These are phyloP conservation scores for Phyllotreta cruciferae DNA, from an alignment of 2,888 invertebrate genomes.

Conservation along the genomic window DNA sequence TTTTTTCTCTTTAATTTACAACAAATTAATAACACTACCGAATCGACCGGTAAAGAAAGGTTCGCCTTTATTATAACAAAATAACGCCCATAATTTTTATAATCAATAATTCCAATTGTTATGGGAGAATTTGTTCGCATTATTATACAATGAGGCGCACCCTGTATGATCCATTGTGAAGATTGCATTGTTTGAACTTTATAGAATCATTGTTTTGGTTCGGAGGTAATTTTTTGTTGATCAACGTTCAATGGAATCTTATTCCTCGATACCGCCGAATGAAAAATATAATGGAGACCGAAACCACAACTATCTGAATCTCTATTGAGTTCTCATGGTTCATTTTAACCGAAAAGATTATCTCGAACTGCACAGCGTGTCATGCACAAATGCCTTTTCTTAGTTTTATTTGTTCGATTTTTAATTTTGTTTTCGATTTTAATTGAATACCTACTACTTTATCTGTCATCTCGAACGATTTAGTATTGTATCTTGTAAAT, in stretches of 20 bases:
- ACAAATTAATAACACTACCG: too few species aligned
- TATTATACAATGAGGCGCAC: not conserved
- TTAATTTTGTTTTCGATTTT: too few species aligned
- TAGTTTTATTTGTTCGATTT: not conserved
- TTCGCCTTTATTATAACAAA: too few species aligned
- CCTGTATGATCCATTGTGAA: conserved; percentile 11
- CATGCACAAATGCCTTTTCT: not conserved
- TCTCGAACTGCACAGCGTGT: not conserved
- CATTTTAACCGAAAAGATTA: conserved; percentile 15
- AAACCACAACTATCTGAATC: conserved; percentile 26
- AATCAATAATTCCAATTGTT: too few species aligned
- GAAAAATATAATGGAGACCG: conserved; percentile 22
- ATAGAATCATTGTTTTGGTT: conserved; percentile 13
- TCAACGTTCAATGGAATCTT: conserved; percentile 8
- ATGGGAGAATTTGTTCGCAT: too few species aligned
- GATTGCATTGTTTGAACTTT: conserved; percentile 11
- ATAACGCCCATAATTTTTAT: too few species aligned
- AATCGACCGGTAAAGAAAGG: too few species aligned
- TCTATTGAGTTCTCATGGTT: conserved; percentile 23
- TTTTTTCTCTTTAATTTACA: too few species aligned
- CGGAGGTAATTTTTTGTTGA: conserved; percentile 5
- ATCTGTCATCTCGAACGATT: too few species aligned
- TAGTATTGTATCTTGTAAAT: too few species aligned
- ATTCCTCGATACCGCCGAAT: conserved; percentile 9
- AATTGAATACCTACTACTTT: too few species aligned